phyloP scores from a whole-genome alignment of 2,888 invertebrate species.

The Tanypteryx hageni region DNA sequence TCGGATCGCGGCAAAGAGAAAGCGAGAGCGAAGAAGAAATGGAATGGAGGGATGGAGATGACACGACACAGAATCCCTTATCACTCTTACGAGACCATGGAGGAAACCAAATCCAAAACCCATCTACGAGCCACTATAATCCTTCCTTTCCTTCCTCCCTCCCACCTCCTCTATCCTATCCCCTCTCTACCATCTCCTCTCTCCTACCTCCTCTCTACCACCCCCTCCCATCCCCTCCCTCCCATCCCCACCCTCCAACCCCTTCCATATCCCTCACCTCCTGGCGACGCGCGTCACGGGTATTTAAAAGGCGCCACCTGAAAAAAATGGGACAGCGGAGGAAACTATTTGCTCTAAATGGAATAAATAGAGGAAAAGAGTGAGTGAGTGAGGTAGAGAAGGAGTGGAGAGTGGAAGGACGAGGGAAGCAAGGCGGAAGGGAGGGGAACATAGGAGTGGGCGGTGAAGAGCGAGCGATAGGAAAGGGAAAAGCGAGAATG shows the following conservation, averaged over 20 bases:
- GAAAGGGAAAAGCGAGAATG: too few relatives aligned
- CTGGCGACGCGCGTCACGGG: neutral
- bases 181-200: neutral
- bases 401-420: neutral
- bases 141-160: neutral
- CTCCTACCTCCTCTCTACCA: neutral
- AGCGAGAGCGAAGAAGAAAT: neutral
- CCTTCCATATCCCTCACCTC: neutral
- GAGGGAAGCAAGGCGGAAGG: neutral
- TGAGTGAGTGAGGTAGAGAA: neutral
- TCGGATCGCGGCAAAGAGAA: neutral
- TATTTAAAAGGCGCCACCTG: neutral
- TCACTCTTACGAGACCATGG: neutral
- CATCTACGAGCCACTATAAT: neutral
- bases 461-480: too few relatives aligned
- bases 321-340: neutral
- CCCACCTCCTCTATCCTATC: neutral
- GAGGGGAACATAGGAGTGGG: neutral
- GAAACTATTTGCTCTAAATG: neutral
- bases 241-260: too few relatives aligned
- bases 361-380: neutral
- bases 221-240: neutral
- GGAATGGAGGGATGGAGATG: neutral
- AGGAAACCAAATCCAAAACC: neutral
- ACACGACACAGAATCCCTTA: too few relatives aligned